A percentile compares a stretch with the other conserved stretches of the same genome.
Conservation (phyloP, 2,113 vertebrate species). For the Rana temporaria region DNA sequence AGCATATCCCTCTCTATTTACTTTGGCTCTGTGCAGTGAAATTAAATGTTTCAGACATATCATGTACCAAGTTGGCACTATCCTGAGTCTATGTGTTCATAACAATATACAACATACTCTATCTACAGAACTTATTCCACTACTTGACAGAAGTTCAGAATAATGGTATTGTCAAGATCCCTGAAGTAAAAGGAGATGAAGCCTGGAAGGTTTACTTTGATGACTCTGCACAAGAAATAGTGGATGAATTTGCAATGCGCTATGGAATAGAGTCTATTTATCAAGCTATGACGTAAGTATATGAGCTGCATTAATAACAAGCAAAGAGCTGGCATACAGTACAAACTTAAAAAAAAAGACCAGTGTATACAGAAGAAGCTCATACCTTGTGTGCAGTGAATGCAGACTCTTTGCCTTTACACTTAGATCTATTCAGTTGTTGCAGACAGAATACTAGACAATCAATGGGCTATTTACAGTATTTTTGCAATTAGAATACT, state of each 20-base stretch:
- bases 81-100: conserved; percentile 35
- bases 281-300: conserved; percentile 97
- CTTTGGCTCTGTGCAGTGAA: background rate
- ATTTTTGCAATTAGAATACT: background rate
- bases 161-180: conserved; percentile 89
- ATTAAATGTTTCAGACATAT: conserved; percentile 1
- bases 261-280: conserved; percentile 98
- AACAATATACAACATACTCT: conserved; percentile 59
- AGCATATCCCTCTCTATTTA: background rate
- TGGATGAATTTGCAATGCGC: conserved; percentile 97
- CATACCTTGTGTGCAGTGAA: background rate
- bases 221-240: conserved; percentile 93
- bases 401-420: background rate
- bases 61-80: conserved; percentile 30
- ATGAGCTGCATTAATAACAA: background rate
- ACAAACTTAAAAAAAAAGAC: background rate
- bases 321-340: background rate
- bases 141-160: conserved; percentile 92
- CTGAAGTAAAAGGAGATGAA: conserved; percentile 91
- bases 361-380: background rate
- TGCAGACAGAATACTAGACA: background rate
- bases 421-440: background rate
- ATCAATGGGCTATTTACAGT: background rate
- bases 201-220: conserved; percentile 98
- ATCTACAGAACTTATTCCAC: conserved; percentile 91